Evolutionary conservation across 2,113 vertebrate genomes (phyloP).

Genomic region (Cyphomyrus plagiostoma): DNA sequence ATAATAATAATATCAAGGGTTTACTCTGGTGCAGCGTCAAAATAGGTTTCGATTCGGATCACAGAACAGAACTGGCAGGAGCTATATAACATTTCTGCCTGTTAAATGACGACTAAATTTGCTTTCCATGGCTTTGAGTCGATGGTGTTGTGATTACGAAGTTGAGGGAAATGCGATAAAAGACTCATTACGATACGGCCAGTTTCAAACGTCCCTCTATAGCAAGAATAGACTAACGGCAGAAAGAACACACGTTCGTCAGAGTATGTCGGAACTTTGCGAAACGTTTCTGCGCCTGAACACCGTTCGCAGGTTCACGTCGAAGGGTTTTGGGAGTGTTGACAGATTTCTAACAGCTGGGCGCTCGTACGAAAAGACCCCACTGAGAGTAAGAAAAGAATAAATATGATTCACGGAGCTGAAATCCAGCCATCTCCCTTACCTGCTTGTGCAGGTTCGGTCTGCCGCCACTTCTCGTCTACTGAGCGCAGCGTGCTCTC

Average conservation of each 20-base stretch:
- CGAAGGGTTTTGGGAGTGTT: not conserved
- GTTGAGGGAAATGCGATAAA: not conserved
- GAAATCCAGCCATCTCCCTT: constrained; percentile 7
- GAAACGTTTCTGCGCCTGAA: not conserved
- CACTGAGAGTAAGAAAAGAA: not conserved
- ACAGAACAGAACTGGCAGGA: not conserved
- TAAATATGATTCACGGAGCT: constrained; percentile 14
- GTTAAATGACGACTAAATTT: not conserved
- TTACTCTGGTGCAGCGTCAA: not conserved
- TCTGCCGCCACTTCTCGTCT: not conserved
- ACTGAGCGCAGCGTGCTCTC: not conserved
- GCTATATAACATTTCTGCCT: not conserved
- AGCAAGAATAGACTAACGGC: not conserved
- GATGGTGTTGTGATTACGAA: not conserved
- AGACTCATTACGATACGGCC: not conserved
- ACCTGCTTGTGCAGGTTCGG: constrained; percentile 7
- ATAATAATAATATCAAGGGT: not conserved
- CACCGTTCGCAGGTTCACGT: not conserved
- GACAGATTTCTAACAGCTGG: not conserved
- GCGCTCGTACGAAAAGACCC: not conserved
- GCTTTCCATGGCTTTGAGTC: not conserved
- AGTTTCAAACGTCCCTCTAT: not conserved
- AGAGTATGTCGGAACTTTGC: not conserved
- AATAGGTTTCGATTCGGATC: not conserved
- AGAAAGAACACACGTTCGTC: not conserved